Conservation (phyloP, 2,797 vertebrate species). For the Anguilla marmorata region DNA sequence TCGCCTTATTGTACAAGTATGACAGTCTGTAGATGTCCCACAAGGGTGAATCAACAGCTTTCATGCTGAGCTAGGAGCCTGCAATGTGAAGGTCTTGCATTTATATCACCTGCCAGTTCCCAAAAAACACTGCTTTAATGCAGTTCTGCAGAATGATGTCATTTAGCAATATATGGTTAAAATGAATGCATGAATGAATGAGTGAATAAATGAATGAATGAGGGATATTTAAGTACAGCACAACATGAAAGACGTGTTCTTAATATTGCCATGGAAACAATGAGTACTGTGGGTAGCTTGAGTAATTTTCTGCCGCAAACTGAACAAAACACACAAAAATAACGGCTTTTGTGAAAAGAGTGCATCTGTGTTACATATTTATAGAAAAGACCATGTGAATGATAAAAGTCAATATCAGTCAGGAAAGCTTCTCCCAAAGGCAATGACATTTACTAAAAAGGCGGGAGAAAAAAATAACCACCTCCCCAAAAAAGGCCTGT, state of each 20-base stretch:
- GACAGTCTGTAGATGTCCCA: not conserved
- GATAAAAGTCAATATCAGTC: not conserved
- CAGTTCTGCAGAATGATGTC: not conserved
- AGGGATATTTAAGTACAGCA: not conserved
- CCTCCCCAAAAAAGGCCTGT: not conserved
- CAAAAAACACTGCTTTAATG: not conserved
- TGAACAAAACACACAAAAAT: slow-evolving; percentile 5
- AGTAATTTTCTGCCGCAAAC: not conserved
- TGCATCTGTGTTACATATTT: not conserved
- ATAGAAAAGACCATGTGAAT: not conserved
- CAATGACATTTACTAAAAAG: not conserved
- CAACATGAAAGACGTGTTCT: not conserved
- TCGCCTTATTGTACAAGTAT: not conserved
- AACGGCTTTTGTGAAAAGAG: not conserved
- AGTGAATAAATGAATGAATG: not conserved
- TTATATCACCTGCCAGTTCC: not conserved
- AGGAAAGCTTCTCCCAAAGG: not conserved
- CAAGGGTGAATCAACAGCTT: not conserved
- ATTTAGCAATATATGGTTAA: not conserved
- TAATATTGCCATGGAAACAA: not conserved
- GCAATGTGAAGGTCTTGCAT: not conserved
- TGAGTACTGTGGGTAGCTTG: not conserved
- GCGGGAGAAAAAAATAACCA: not conserved
- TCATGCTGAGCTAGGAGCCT: not conserved
- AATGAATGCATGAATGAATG: not conserved